Evolutionary conservation across 35 echinoderm and acorn worm species (phyloP).

Genomic region (Anneissia japonica): DNA sequence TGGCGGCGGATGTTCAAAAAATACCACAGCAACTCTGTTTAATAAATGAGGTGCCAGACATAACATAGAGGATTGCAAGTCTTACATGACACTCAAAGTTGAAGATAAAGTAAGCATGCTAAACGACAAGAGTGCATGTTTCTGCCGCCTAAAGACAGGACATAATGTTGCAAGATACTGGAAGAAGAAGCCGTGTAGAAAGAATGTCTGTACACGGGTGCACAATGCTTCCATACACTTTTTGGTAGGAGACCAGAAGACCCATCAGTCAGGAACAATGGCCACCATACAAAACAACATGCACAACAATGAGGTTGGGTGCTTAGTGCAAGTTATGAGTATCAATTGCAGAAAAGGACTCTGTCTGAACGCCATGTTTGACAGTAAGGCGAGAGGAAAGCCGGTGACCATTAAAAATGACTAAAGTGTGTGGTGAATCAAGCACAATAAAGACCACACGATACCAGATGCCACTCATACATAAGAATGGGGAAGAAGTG

Average conservation of each 20-base stretch:
- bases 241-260: neutral
- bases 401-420: constrained; percentile 20
- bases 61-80: neutral
- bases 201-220: neutral
- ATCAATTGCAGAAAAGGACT: neutral
- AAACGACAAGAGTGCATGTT: neutral
- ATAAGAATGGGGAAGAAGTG: constrained; percentile 3
- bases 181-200: neutral
- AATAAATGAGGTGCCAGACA: too few species aligned
- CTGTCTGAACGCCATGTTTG: neutral
- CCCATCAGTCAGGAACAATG: neutral
- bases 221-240: too few species aligned
- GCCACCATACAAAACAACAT: neutral
- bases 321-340: constrained; percentile 23
- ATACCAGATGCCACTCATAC: constrained; percentile 4
- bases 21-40: too few species aligned
- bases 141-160: neutral
- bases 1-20: neutral
- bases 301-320: neutral
- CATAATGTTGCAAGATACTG: neutral
- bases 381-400: constrained; percentile 12
- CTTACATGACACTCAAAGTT: neutral
- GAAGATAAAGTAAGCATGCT: neutral
- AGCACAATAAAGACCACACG: neutral
- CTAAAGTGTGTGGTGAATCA: constrained; percentile 21